These are phyloP conservation scores for Drosophila melanosoma DNA, from an alignment of 2,888 invertebrate species.

Conservation along the genomic window DNA sequence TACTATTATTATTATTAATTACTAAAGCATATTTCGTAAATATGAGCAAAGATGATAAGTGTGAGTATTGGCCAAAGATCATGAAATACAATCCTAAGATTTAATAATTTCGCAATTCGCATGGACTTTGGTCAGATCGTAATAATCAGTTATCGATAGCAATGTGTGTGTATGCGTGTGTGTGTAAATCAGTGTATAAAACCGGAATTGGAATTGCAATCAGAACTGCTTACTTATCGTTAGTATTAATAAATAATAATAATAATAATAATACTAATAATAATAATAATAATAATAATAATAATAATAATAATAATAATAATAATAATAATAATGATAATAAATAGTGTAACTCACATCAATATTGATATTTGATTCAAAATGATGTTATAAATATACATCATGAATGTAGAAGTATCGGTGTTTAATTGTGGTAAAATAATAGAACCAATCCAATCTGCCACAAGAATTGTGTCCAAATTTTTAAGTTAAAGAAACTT, in stretches of 20 bases:
- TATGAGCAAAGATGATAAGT: constrained; percentile 83
- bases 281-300: background rate
- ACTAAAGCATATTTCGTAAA: constrained; percentile 52
- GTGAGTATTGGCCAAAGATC: constrained; percentile 68
- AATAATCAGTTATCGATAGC: background rate
- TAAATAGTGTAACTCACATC: background rate
- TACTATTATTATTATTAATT: background rate
- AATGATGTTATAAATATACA: too few species aligned
- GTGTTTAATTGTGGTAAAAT: too few species aligned
- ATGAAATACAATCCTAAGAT: constrained; percentile 12
- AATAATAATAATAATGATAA: background rate
- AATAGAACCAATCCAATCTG: too few species aligned
- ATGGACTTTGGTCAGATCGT: constrained; percentile 45
- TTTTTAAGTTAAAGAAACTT: too few species aligned
- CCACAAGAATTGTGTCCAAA: too few species aligned
- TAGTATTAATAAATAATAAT: background rate
- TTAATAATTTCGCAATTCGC: constrained; percentile 1
- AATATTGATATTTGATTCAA: background rate
- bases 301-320: background rate
- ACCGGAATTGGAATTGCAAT: background rate
- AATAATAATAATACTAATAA: background rate
- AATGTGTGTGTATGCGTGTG: background rate
- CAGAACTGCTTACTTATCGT: background rate
- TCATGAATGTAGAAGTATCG: too few species aligned
- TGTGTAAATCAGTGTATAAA: constrained; percentile 1